Conservation (phyloP, 2,113 vertebrate genomes). For the Capricornis sumatraensis region DNA sequence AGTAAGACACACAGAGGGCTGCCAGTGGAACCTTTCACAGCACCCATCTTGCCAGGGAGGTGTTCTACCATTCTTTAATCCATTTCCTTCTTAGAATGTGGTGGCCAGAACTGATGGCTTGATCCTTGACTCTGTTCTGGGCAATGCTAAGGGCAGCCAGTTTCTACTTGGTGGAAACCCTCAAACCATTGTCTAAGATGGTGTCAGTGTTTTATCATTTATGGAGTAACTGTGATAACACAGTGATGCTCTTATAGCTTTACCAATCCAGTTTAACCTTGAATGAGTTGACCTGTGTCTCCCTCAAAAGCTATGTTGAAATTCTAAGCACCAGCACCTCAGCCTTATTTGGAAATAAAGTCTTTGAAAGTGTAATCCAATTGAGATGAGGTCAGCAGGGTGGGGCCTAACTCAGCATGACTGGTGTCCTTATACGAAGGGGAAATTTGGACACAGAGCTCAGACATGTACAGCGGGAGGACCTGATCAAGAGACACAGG, state of each 20-base stretch:
- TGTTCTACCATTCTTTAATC: too few species aligned
- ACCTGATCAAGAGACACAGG: neutral
- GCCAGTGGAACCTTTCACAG: fast-evolving
- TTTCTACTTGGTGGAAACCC: too few species aligned
- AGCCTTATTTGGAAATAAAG: neutral
- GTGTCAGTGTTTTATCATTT: neutral
- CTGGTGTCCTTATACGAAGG: neutral
- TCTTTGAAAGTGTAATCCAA: neutral
- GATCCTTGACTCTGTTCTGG: neutral
- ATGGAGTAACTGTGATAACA: neutral
- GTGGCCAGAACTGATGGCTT: neutral
- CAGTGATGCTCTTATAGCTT: neutral
- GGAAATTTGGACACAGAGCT: neutral
- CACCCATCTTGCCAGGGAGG: neutral
- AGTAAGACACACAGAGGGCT: neutral
- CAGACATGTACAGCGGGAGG: neutral
- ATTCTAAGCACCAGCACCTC: neutral
- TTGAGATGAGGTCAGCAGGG: neutral
- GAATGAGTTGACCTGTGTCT: neutral
- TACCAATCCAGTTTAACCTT: neutral
- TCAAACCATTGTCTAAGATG: neutral
- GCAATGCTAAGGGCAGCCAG: neutral
- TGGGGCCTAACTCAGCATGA: neutral
- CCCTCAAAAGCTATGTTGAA: neutral
- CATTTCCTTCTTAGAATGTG: neutral